Base-by-base conservation (phyloP, 2,888 invertebrate species). In the Acrobasis suavella region DNA sequence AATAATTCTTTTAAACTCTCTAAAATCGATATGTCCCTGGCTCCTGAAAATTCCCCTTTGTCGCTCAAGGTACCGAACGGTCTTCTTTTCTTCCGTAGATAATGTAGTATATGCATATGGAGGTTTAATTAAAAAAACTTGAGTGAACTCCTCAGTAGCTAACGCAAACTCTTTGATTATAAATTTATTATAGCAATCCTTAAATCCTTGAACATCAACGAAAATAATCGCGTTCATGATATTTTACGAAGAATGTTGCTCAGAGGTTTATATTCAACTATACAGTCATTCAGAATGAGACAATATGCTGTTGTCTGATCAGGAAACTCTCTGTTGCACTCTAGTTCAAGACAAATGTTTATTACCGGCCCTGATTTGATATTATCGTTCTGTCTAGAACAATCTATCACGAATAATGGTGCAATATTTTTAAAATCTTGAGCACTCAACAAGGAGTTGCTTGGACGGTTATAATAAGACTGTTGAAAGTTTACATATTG, bases 291-390 rank as follows among this genome's bases (percentile, higher is more conserved):
- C 12, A 51, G 22, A 12, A 51, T 51, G 9, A 51, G 17, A 22
- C 51, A 51, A 22, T 51, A 51, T 22, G 51, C 51, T 22, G 51
- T 6, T 22, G 51, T 51, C 12, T 51, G 22, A 51, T 51, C 51
- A 12, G 51, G 22, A 22, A 51, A 22, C 6, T 51, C 22, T 17
- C 6, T 9, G 12, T 51, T 22, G 12, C 2, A 5, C 22, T 51
- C 51, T 12, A 51, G 3, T 22, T 51, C 51, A 12, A 51, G 12
- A 3, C 51, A 8, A 10, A 17, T 22, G 12, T 51, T 12, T 8
- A 51, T 22, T 17, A 16, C 50, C 10, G 46, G 14, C 6, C 46
- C 46, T 46, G 42, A 42, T 42, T 51, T 51, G 9, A 51, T 12
- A 12, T 9, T 51, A 5, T 51, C 51, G 12, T 51, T 9, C 22